Percentiles rank a stretch among this genome's conserved stretches.
Conservation (phyloP, 2,888 invertebrate genomes). For the Eucriotettix oculatus region DNA sequence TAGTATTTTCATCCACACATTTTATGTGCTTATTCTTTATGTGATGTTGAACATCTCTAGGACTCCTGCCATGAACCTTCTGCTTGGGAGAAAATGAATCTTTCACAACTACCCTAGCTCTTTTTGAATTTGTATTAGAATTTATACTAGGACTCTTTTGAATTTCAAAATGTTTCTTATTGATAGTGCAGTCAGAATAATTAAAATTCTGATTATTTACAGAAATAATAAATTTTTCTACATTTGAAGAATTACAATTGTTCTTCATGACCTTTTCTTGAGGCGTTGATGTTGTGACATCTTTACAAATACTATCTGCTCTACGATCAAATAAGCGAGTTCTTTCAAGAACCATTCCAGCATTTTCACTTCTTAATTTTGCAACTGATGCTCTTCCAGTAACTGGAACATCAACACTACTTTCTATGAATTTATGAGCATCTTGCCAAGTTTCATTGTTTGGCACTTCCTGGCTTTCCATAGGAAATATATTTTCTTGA, state of each 20-base stretch:
- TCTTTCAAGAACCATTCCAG: constrained; percentile 65
- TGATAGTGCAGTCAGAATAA: background rate
- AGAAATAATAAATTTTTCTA: too few species aligned
- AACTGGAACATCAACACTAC: constrained; percentile 18
- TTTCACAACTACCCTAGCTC: background rate
- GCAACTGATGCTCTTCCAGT: constrained; percentile 56
- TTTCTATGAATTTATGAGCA: constrained; percentile 26
- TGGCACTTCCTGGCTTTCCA: background rate
- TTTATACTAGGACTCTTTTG: background rate
- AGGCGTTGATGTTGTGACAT: too few species aligned
- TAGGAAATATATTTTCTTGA: background rate
- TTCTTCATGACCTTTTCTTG: too few species aligned
- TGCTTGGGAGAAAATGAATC: background rate
- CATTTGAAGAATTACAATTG: too few species aligned
- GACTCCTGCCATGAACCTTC: background rate
- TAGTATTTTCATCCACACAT: background rate
- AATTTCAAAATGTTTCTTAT: background rate
- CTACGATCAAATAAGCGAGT: constrained; percentile 49
- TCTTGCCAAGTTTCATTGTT: constrained; percentile 24
- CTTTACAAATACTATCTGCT: constrained; percentile 1
- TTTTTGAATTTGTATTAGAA: background rate
- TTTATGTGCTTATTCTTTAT: background rate
- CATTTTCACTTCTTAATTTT: constrained; percentile 52
- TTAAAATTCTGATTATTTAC: too few species aligned
- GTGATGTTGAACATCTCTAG: background rate